These are phyloP conservation scores for Zhengitettix transpicula DNA, from an alignment of 2,888 invertebrate genomes.

Conservation along the genomic window DNA sequence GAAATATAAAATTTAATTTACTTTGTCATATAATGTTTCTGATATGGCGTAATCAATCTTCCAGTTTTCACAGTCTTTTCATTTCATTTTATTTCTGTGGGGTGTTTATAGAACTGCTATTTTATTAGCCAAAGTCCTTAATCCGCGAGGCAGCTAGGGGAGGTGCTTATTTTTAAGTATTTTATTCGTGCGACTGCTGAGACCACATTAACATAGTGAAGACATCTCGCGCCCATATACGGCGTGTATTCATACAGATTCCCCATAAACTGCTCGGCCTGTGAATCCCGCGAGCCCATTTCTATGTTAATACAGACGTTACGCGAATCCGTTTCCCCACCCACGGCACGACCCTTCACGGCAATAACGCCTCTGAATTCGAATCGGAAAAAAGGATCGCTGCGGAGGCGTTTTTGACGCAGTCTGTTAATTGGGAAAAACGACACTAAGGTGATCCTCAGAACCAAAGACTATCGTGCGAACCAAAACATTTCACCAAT, in stretches of 20 bases:
- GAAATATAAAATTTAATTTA: no score
- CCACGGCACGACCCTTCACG: neutral
- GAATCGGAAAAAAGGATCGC: neutral
- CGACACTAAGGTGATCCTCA: neutral
- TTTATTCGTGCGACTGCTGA: neutral
- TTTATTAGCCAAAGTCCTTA: neutral
- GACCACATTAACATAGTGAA: neutral
- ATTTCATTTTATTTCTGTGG: neutral
- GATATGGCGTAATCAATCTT: no score
- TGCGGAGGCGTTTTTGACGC: neutral
- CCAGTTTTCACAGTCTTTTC: no score
- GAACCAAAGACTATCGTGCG: neutral
- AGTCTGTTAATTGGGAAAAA: neutral
- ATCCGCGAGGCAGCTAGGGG: no score
- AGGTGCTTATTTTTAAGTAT: neutral
- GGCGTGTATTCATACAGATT: neutral
- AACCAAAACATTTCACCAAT: no score
- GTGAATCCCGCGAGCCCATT: neutral
- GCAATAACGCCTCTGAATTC: neutral
- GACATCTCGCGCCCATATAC: neutral
- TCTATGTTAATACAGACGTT: neutral
- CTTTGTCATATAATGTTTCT: no score
- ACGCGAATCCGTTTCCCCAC: neutral
- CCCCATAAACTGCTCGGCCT: neutral
- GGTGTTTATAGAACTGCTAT: neutral